Base-by-base conservation (phyloP, 1,140 invertebrate genomes). In the Drosophila paulistorum region DNA sequence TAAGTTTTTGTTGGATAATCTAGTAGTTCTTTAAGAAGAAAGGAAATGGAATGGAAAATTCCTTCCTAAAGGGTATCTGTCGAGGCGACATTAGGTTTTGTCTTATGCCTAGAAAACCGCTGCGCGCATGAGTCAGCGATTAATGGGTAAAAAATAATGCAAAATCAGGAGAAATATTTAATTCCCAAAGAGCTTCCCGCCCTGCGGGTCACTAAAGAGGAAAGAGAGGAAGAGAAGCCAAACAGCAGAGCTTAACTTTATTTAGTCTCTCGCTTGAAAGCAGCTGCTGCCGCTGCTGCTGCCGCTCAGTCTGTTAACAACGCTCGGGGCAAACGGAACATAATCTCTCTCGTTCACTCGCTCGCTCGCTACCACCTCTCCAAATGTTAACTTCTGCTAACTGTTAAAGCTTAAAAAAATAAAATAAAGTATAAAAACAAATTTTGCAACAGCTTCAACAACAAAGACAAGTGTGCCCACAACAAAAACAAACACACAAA, bases 121-220 rank as follows among this genome's bases (percentile, higher is more conserved):
- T 39, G 37, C 11, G 78, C 69, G 58, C 68, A 78, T 86, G 82
- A 81, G 82, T 78, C 77, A 86, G 68, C 51, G 39, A 30, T 59
- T 68, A 83, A 79, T 69, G 39, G 42, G 30, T 57, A 67, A 69
- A 48, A 64, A 30, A 33, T 54, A 65, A 77, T 69, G 55, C 39
- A 51, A 71, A 65, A 30, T 26, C 48, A 61, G 61, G 37, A 39
- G 37, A 39, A 11, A 39, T 11, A 13, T 9, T 13, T 23, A 54
- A 57, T 23, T 51, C 45, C 39, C 39, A 6, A 60, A 48, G 54
- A 63, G 64, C 14, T 54, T 45, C 45, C 39, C 55, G 26, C 39
- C 7, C 11, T 13, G 30, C 30, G 30, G 6, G 5, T 1, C 37
- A 39, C 37, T 39, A 10, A 3, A 48, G 54, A 58, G 13, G 11